Evolutionary conservation across 2,113 vertebrate genomes (phyloP).

Genomic region (Calonectris borealis): DNA sequence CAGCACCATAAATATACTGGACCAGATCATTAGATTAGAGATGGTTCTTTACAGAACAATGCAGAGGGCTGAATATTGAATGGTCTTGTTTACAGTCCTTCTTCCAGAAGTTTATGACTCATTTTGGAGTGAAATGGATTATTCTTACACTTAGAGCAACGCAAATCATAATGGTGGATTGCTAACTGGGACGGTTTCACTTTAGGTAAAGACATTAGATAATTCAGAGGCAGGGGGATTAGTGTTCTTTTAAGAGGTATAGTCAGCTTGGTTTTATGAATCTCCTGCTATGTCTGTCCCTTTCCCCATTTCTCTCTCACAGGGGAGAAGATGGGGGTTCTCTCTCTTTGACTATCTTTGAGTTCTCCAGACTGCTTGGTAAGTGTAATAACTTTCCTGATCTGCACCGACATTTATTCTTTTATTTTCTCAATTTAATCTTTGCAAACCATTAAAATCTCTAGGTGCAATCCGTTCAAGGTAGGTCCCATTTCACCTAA

Average conservation of each 20-base stretch:
- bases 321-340: background rate
- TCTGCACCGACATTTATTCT: rapidly evolving
- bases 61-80: background rate
- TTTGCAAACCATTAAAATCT: background rate
- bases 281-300: background rate
- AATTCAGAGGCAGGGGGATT: background rate
- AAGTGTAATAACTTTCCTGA: background rate
- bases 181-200: background rate
- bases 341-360: background rate
- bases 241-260: background rate
- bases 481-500: background rate
- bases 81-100: background rate
- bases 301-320: background rate
- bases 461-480: background rate
- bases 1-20: background rate
- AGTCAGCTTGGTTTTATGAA: background rate
- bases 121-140: background rate
- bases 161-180: background rate
- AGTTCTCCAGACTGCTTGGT: background rate
- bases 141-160: background rate
- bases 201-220: background rate
- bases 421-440: background rate
- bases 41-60: background rate
- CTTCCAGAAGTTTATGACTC: background rate
- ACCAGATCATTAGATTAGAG: background rate